These are phyloP conservation scores for Athetis lepigone DNA, from an alignment of 2,888 invertebrate genomes.

Conservation along the genomic window DNA sequence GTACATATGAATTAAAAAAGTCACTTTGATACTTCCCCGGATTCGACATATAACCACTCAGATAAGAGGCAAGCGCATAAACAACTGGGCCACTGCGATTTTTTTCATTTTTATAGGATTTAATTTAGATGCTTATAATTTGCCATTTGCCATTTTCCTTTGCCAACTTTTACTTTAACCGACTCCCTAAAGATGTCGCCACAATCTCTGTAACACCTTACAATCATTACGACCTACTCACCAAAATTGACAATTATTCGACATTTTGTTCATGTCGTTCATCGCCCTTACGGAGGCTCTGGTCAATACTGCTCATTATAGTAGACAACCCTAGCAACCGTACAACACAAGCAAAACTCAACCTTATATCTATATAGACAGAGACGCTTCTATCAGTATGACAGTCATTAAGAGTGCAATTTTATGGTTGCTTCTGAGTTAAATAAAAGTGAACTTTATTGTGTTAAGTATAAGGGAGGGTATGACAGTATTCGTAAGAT, in stretches of 20 bases:
- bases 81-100: too few species aligned
- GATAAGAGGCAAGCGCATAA: too few species aligned
- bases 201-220: conserved; percentile 32
- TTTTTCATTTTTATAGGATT: too few species aligned
- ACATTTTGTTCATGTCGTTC: conserved; percentile 75
- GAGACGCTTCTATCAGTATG: conserved; percentile 8
- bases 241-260: conserved; percentile 75
- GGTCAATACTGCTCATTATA: conserved; percentile 68
- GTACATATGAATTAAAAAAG: too few species aligned
- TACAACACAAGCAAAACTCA: conserved; percentile 21
- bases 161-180: background rate
- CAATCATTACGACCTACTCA: conserved; percentile 61
- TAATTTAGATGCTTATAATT: too few species aligned
- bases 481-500: background rate
- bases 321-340: conserved; percentile 21
- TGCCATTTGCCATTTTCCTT: too few species aligned
- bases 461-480: background rate
- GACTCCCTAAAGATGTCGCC: conserved; percentile 2
- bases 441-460: conserved; percentile 19
- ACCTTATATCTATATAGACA: conserved; percentile 19
- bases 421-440: background rate
- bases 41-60: too few species aligned
- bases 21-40: too few species aligned
- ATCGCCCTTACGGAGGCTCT: conserved; percentile 65
- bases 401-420: conserved; percentile 40